These are phyloP conservation scores for Siderastrea radians DNA, from an alignment of 92 coral and sea anemone genomes.

Conservation along the genomic window DNA sequence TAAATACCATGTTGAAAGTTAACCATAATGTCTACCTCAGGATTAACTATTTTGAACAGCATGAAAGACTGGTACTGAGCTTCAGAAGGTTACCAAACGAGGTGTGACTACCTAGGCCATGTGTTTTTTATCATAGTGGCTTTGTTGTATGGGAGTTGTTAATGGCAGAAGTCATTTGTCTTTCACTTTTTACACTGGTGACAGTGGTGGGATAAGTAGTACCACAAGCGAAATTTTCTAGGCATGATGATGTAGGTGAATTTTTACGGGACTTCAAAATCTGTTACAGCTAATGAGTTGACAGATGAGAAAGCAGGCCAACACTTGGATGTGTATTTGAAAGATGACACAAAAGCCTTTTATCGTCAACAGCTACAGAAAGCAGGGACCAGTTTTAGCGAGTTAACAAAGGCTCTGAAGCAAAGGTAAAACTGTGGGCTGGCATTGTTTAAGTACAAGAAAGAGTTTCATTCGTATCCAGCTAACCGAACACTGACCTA, in stretches of 20 bases:
- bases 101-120: too few relatives aligned
- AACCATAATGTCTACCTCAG: too few relatives aligned
- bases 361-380: conserved; percentile 56
- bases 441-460: conserved; percentile 69
- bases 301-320: conserved; percentile 63
- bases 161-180: too few relatives aligned
- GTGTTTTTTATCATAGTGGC: too few relatives aligned
- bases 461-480: conserved; percentile 60
- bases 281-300: conserved; percentile 63
- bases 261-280: conserved; percentile 57
- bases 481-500: conserved; percentile 56
- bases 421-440: conserved; percentile 71
- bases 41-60: too few relatives aligned
- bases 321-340: conserved; percentile 58
- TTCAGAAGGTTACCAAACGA: too few relatives aligned
- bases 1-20: too few relatives aligned
- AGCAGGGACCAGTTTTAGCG: conserved; percentile 58
- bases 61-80: too few relatives aligned
- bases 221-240: conserved; percentile 36
- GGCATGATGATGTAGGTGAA: conserved; percentile 43
- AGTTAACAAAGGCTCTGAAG: conserved; percentile 56
- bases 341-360: conserved; percentile 66
- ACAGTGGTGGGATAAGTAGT: conserved; percentile 68
- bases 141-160: too few relatives aligned
- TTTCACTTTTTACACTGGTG: conserved; percentile 44